These are phyloP conservation scores for Lordiphosa mommai DNA, from an alignment of 1,140 invertebrate species.

Conservation along the genomic window DNA sequence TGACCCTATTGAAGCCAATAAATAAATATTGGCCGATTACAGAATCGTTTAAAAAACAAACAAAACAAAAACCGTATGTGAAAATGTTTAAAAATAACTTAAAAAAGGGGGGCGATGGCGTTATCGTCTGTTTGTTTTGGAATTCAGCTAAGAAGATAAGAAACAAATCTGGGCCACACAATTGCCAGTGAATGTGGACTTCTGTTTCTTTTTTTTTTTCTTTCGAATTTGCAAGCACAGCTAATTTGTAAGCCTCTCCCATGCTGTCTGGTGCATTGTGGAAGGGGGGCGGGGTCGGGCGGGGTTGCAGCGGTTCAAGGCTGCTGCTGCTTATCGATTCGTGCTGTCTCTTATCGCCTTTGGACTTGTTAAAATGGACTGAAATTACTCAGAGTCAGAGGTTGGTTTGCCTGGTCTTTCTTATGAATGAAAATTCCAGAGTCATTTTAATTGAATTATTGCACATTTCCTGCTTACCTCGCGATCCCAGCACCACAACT, in stretches of 20 bases:
- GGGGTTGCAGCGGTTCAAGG: slow-evolving; percentile 9
- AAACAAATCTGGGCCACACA: not conserved
- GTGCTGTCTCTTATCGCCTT: slow-evolving; percentile 20
- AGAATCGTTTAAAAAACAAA: too few relatives aligned
- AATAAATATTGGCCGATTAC: too few relatives aligned
- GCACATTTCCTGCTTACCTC: slow-evolving; percentile 83
- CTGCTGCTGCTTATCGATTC: slow-evolving; percentile 27
- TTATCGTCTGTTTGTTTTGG: not conserved
- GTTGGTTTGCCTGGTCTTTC: slow-evolving; percentile 3
- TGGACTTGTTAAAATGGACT: slow-evolving; percentile 3
- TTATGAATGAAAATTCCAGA: slow-evolving; percentile 30
- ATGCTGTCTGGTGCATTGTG: not conserved
- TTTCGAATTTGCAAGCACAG: too few relatives aligned
- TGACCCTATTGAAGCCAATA: too few relatives aligned
- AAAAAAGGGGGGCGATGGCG: too few relatives aligned
- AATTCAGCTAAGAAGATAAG: not conserved
- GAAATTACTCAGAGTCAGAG: slow-evolving; percentile 22
- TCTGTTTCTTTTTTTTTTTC: too few relatives aligned
- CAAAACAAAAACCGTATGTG: too few relatives aligned
- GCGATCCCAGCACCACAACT: slow-evolving; percentile 89
- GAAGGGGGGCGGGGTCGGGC: too few relatives aligned
- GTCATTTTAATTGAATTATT: slow-evolving; percentile 27
- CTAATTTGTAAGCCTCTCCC: not conserved
- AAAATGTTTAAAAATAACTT: too few relatives aligned
- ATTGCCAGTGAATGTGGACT: not conserved